Percentiles rank a stretch among this genome's conserved stretches.
phyloP scores from a whole-genome alignment of 2,113 vertebrate species.

The Stigmatopora nigra region DNA sequence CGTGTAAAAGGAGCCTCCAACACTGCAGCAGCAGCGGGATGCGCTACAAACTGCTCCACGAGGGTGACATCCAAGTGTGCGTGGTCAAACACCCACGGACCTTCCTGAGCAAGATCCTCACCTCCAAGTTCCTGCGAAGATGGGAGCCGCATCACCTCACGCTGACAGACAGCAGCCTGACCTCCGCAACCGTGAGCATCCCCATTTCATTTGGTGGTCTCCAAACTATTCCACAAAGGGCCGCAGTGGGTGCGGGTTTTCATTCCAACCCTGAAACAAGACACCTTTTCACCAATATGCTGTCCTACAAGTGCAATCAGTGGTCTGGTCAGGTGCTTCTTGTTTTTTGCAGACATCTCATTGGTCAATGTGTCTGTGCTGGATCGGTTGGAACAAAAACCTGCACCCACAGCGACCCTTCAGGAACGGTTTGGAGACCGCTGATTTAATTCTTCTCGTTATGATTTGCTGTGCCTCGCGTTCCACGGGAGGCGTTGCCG shows the following conservation, averaged over 20 bases:
- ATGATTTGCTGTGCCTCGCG: conserved; percentile 17
- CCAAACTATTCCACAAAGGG: too few species aligned
- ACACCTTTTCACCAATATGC: too few species aligned
- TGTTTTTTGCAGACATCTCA: too few species aligned
- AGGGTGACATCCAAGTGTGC: conserved; percentile 98
- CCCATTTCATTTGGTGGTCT: too few species aligned
- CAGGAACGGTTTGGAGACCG: too few species aligned
- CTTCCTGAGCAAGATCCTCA: conserved; percentile 98
- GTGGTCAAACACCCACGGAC: conserved; percentile 92
- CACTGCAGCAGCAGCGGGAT: conserved; percentile 82
- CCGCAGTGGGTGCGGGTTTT: too few species aligned
- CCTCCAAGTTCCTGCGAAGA: conserved; percentile 90
- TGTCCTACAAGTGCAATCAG: too few species aligned
- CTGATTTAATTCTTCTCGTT: not conserved
- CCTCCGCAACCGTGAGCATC: conserved; percentile 88
- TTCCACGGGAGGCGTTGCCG: conserved; percentile 31
- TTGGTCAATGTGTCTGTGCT: too few species aligned
- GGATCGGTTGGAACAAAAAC: too few species aligned
- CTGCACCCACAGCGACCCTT: too few species aligned
- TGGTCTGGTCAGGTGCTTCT: too few species aligned
- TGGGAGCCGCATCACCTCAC: conserved; percentile 97
- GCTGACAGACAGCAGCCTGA: conserved; percentile 86
- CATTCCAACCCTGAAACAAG: too few species aligned
- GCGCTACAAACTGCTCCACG: conserved; percentile 96
- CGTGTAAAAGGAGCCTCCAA: conserved; percentile 79